Conservation (phyloP, 2,113 vertebrate species). For the Cyanoderma ruficeps region DNA sequence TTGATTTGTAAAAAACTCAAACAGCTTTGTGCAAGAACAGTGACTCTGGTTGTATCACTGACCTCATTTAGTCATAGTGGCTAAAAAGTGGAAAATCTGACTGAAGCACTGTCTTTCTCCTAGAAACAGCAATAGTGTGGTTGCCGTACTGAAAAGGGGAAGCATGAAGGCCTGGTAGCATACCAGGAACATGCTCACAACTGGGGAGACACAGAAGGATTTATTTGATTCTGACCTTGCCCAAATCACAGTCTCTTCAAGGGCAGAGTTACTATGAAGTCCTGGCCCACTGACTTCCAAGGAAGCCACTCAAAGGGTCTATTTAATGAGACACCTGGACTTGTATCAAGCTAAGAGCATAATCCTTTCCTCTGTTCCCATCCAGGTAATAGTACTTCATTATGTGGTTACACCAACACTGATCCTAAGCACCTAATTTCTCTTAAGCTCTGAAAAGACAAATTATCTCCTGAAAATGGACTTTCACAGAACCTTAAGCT, state of each 20-base stretch:
- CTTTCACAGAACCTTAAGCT: neutral
- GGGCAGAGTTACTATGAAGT: neutral
- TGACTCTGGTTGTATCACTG: neutral
- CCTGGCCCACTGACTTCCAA: neutral
- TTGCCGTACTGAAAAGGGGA: neutral
- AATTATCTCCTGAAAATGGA: neutral
- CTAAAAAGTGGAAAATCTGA: constrained; percentile 19
- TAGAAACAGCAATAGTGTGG: neutral
- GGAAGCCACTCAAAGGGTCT: neutral
- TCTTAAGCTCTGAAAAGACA: neutral
- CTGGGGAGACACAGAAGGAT: neutral
- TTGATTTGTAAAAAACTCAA: neutral
- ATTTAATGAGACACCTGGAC: neutral
- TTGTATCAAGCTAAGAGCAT: neutral
- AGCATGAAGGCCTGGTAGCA: neutral
- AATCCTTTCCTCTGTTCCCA: neutral
- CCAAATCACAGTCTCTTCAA: neutral
- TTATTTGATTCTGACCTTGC: neutral
- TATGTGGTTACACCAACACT: neutral
- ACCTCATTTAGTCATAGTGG: neutral
- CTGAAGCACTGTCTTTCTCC: neutral
- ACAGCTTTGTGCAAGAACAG: constrained; percentile 12
- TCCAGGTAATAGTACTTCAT: neutral
- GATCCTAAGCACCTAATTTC: neutral
- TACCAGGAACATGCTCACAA: neutral